A percentile compares a stretch with the other conserved stretches of the same genome.
Evolutionary conservation across 2,888 invertebrate species (phyloP).

Genomic region (Fragum sueziense): DNA sequence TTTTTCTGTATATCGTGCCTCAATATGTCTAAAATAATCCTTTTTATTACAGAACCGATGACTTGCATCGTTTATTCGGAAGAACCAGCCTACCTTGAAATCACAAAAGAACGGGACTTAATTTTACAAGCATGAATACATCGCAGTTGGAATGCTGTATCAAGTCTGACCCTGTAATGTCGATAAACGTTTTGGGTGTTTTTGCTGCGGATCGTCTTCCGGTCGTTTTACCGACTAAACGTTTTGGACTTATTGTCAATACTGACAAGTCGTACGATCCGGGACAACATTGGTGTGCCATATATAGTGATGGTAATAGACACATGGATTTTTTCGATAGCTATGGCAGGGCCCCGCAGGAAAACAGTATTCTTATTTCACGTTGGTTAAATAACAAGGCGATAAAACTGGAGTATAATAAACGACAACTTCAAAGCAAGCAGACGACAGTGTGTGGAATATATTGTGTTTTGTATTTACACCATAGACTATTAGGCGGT

Average conservation of each 20-base stretch:
- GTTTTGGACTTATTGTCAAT: constrained; percentile 35
- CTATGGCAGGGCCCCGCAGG: constrained; percentile 17
- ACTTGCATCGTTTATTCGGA: constrained; percentile 32
- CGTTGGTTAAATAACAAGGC: constrained; percentile 12
- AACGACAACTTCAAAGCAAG: constrained; percentile 33
- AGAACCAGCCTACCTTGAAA: constrained; percentile 22
- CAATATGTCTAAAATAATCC: not conserved
- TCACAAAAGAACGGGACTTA: constrained; percentile 29
- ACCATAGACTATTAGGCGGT: constrained; percentile 20
- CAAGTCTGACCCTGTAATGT: constrained; percentile 19
- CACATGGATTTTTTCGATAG: constrained; percentile 33
- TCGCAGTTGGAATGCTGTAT: constrained; percentile 30
- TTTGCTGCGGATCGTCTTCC: constrained; percentile 32
- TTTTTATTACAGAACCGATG: constrained; percentile 39
- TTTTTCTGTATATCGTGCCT: not conserved
- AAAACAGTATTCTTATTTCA: constrained; percentile 18
- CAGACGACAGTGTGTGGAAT: constrained; percentile 33
- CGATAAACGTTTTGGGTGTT: constrained; percentile 1
- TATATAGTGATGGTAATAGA: constrained; percentile 9
- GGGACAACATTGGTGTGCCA: constrained; percentile 32
- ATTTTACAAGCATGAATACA: constrained; percentile 19
- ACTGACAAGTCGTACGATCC: constrained; percentile 16
- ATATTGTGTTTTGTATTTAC: constrained; percentile 36
- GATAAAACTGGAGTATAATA: not conserved
- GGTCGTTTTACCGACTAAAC: not conserved